Base-by-base conservation (phyloP, 1,140 invertebrate species). In the Platyscapa corneri region DNA sequence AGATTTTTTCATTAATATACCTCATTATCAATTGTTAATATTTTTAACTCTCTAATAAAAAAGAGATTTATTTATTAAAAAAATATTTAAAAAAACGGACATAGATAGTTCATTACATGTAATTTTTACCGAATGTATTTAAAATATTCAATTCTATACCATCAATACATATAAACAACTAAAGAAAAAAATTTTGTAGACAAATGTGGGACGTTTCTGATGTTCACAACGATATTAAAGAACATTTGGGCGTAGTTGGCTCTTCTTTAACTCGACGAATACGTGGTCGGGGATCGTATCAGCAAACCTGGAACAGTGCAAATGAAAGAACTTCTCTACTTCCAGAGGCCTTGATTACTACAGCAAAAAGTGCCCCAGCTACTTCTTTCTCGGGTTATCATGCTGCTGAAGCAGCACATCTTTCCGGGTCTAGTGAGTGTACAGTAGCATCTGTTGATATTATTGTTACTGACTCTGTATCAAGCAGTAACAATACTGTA, bases 121-220 rank as follows among this genome's bases (percentile, higher is more conserved):
- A n/a, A n/a, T n/a, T n/a, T 46, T 46, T 46, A 46, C 6, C 12
- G 42, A 46, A 53, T 16, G 8, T 18, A 53, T 53, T 14, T 53
- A 14, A 53, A 53, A 53, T 53, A 10, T 53, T 53, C 16, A 53
- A 10, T 14, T 18, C 16, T 53, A 53, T 53, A 14, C 49, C 3
- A 32, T 67, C 2, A 67, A 32, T 3, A 67, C 5, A 67, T 49
- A 6, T 70, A 39, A 67, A 64, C 2, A 37, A 77, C 77, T 76
- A 23, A 76, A 60, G 30, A 72, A 65, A 30, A 20, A 53, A 53
- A 76, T 32, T 77, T 81, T 84, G 0, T 49, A 87, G 86, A 82
- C 76, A 87, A 27, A 99, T 99, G 97, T 98, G 97, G 96, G 98
- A 99, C 92, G 95, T 99, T 14, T 98, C 97, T 0, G 98, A 99